These are phyloP conservation scores for Tricholaema leucomelas DNA, from an alignment of 2,113 vertebrate genomes.

Conservation along the genomic window DNA sequence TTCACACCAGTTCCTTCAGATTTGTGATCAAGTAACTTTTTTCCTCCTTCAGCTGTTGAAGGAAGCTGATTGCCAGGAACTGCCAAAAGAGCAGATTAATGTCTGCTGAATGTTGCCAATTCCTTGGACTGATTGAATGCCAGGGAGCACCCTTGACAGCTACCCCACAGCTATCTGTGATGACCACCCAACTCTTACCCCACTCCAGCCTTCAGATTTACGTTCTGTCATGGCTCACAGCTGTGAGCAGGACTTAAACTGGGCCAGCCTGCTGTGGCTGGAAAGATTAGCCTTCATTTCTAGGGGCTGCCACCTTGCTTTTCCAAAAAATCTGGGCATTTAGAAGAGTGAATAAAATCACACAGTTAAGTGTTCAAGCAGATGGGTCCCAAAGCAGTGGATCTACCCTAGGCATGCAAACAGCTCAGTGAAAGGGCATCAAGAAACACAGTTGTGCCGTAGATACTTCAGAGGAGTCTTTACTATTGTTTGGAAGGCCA, in stretches of 20 bases:
- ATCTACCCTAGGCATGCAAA: not conserved
- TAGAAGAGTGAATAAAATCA: not conserved
- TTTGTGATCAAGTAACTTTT: slow-evolving; percentile 5
- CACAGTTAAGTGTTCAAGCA: not conserved
- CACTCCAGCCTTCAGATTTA: slow-evolving; percentile 29
- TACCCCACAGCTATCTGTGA: not conserved
- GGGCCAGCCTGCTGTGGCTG: not conserved
- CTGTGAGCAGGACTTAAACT: not conserved
- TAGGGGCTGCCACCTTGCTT: not conserved
- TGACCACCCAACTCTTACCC: slow-evolving; percentile 32
- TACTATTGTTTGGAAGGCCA: not conserved
- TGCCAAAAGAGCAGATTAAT: not conserved
- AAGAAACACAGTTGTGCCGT: not conserved
- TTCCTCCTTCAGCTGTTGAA: not conserved
- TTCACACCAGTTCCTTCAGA: slow-evolving; percentile 12
- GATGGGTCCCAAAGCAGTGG: not conserved
- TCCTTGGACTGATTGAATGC: not conserved
- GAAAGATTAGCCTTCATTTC: not conserved
- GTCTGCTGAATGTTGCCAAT: not conserved
- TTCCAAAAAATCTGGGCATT: not conserved
- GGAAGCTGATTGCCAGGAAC: not conserved
- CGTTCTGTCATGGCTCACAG: not conserved
- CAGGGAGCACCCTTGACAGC: not conserved
- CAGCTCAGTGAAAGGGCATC: not conserved
- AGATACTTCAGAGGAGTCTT: not conserved